Percentiles rank a stretch among this genome's conserved stretches.
These are phyloP conservation scores for Peromyscus californicus DNA, from an alignment of 2,113 vertebrate species.

Conservation along the genomic window DNA sequence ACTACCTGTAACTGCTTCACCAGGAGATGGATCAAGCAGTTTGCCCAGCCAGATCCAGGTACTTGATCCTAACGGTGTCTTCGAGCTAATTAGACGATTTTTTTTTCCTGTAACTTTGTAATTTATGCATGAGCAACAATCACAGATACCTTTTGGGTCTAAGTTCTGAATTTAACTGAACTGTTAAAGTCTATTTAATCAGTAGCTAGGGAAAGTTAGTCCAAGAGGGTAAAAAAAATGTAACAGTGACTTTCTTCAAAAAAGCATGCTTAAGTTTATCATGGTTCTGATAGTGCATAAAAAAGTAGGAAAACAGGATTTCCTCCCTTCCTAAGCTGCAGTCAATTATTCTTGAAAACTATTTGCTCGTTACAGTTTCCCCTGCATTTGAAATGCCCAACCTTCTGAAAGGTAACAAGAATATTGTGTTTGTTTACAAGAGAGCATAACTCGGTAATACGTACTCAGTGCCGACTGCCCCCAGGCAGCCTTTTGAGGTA, in stretches of 20 bases:
- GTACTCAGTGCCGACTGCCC: neutral
- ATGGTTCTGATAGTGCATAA: constrained; percentile 20
- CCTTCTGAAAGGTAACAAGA: constrained; percentile 36
- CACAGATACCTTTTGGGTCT: constrained; percentile 3
- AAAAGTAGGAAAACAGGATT: constrained; percentile 8
- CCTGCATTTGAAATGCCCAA: neutral
- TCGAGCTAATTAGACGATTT: constrained; percentile 63
- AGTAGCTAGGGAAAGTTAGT: constrained; percentile 59
- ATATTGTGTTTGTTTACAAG: constrained; percentile 72
- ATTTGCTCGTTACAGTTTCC: neutral
- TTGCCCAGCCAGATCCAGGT: constrained; percentile 85
- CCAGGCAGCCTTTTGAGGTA: neutral
- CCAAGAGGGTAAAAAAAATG: neutral
- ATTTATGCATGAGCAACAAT: constrained; percentile 58
- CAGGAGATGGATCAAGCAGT: constrained; percentile 84
- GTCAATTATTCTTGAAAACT: constrained; percentile 67
- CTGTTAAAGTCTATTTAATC: constrained; percentile 66
- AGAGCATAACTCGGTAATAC: constrained; percentile 5
- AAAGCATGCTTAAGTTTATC: constrained; percentile 57
- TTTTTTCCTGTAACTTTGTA: constrained; percentile 67
- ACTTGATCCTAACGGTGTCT: constrained; percentile 66
- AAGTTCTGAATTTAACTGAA: constrained; percentile 69
- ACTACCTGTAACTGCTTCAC: constrained; percentile 78
- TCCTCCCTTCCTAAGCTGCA: constrained; percentile 66
- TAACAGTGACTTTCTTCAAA: constrained; percentile 45